Evolutionary conservation across 2,113 vertebrate species (phyloP).

Genomic region (Bungarus multicinctus): DNA sequence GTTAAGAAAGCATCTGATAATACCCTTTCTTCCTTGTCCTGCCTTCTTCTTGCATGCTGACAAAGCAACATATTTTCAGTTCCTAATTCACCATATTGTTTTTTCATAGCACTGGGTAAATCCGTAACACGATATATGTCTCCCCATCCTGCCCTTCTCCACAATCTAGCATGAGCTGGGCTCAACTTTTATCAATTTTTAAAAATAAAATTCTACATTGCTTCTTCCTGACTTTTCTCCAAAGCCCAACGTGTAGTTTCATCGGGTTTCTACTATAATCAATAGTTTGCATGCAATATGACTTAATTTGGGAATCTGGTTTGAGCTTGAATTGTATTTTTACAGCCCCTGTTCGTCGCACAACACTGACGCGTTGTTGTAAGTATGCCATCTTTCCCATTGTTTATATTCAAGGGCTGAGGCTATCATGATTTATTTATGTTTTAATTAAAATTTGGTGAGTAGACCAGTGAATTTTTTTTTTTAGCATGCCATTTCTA

Average conservation of each 20-base stretch:
- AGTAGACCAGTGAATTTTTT: constrained; percentile 67
- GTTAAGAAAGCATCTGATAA: constrained; percentile 10
- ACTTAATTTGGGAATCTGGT: constrained; percentile 69
- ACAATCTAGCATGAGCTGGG: constrained; percentile 47
- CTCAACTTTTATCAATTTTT: constrained; percentile 59
- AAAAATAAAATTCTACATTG: constrained; percentile 49
- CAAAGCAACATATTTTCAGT: constrained; percentile 62
- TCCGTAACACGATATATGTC: constrained; percentile 44
- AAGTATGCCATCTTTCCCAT: constrained; percentile 73
- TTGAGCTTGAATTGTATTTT: constrained; percentile 73
- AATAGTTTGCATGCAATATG: constrained; percentile 63
- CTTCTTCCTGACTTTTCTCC: constrained; percentile 9
- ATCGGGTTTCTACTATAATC: constrained; percentile 55
- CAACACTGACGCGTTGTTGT: constrained; percentile 71
- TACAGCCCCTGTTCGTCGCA: constrained; percentile 70
- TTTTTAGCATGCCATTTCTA: constrained; percentile 67
- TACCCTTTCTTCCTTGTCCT: background rate
- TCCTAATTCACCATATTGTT: constrained; percentile 62
- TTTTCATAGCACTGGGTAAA: constrained; percentile 65
- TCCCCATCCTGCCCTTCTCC: accelerated
- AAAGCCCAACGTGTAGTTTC: constrained; percentile 55
- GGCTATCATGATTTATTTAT: constrained; percentile 78
- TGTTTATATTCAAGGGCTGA: constrained; percentile 73
- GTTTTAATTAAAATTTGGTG: constrained; percentile 81
- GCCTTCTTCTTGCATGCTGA: constrained; percentile 41